Base-by-base conservation (phyloP, 2,888 invertebrate genomes). In the Synergus laeviventris region DNA sequence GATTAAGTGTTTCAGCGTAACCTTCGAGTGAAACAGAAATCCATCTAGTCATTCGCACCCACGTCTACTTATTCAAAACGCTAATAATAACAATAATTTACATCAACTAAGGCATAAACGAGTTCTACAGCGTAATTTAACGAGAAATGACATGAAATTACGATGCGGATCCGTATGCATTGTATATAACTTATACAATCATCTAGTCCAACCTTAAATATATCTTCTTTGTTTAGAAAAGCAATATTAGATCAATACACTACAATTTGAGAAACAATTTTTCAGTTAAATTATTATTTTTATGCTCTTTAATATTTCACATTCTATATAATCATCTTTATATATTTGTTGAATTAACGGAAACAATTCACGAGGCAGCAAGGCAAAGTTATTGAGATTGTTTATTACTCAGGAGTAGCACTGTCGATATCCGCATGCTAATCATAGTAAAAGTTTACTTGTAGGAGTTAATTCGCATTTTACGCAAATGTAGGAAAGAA, bases 401-500 rank as follows among this genome's bases (percentile, higher is more conserved):
- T 45, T 66, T 66, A 66, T 66, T n/a, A 31, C 8, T 54, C 54
- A 54, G 18, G 54, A 54, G 54, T 54, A 24, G 7, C n/a, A 38
- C 8, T 42, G 42, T 42, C 66, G 39, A 66, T 66, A 66, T 54
- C 9, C 18, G 66, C 42, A 66, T 66, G 21, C 14, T 66, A 66
- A 66, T 66, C 18, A 8, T 24, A 24, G 45, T 66, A 66, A 45
- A 66, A 66, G 21, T 24, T 66, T 16, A 66, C 8, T 66, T 45
- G 16, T 12, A 14, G n/a, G 11, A 39, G 39, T 45, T 66, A 24
- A 66, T 42, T 66, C 66, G 16, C 24, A 66, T 45, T 66, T 66
- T 66, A 66, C 45, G 66, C 16, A 66, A 45, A 66, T 66, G 45
- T 66, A 14, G 16, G 31, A 24, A 66, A 66, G 66, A 66, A 45